Evolutionary conservation across 2,888 invertebrate species (phyloP).

Genomic region (Teinopalpus imperialis): DNA sequence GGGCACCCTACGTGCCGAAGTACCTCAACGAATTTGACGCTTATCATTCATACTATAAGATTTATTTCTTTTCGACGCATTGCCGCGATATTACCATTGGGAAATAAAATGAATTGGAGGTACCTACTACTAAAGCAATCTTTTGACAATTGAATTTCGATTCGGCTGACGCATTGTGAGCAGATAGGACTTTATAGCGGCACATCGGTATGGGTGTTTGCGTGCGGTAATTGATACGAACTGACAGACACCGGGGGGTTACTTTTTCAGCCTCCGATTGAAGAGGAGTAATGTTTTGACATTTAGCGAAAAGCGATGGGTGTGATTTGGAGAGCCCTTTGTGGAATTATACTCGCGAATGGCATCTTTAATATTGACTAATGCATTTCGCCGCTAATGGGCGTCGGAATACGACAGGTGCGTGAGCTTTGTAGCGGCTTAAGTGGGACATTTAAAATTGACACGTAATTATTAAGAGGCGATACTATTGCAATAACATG

Average conservation of each 20-base stretch:
- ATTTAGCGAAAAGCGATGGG: conserved; percentile 77
- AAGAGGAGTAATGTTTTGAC: conserved; percentile 77
- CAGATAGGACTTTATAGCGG: conserved; percentile 66
- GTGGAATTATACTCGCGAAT: conserved; percentile 79
- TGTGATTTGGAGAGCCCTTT: conserved; percentile 82
- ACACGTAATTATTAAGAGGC: conserved; percentile 9
- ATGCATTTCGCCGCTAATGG: conserved; percentile 78
- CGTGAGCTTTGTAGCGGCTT: conserved; percentile 51
- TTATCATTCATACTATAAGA: conserved; percentile 51
- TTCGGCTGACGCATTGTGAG: conserved; percentile 59
- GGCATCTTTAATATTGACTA: conserved; percentile 81
- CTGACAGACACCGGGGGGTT: conserved; percentile 75
- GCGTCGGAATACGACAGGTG: conserved; percentile 74
- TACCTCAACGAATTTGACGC: conserved; percentile 51
- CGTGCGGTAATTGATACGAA: conserved; percentile 81
- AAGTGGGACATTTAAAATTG: conserved; percentile 14
- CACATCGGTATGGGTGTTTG: conserved; percentile 69
- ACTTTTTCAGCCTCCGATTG: conserved; percentile 66
- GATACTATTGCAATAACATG: conserved; percentile 4
- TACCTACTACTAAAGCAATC: conserved; percentile 75
- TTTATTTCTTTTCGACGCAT: conserved; percentile 46
- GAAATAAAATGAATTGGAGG: conserved; percentile 51
- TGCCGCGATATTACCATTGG: conserved; percentile 58
- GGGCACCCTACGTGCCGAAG: conserved; percentile 44
- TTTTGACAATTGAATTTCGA: conserved; percentile 80